Evolutionary conservation across 2,797 vertebrate genomes (phyloP).

Genomic region (Ibycter americanus): DNA sequence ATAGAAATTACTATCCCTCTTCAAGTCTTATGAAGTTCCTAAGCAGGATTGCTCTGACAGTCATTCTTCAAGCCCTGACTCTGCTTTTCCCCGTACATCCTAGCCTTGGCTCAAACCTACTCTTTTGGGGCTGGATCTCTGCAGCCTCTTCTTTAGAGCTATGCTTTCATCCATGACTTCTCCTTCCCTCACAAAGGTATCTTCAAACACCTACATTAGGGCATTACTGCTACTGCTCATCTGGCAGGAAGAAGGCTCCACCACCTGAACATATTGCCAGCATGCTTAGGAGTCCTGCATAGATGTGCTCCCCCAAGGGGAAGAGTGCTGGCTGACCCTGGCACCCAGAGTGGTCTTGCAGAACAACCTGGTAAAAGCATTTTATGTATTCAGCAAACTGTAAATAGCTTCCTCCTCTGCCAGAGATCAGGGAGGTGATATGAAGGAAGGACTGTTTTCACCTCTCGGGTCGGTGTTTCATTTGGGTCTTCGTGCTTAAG

Average conservation of each 20-base stretch:
- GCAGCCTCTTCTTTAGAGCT: neutral
- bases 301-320: neutral
- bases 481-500: neutral
- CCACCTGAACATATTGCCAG: neutral
- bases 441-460: neutral
- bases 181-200: neutral
- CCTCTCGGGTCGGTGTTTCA: neutral
- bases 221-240: neutral
- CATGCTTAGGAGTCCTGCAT: neutral
- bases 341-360: neutral
- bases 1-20: neutral
- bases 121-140: neutral
- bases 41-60: neutral
- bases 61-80: neutral
- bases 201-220: neutral
- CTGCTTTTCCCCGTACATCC: neutral
- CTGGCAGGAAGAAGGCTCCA: neutral
- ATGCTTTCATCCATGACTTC: neutral
- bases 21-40: neutral
- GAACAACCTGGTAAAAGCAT: neutral
- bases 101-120: neutral
- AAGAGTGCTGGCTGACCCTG: neutral
- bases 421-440: neutral
- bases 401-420: neutral
- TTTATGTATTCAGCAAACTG: neutral